Percentiles rank a stretch among this genome's conserved stretches.
These are phyloP conservation scores for Dasyornis broadbenti DNA, from an alignment of 2,113 vertebrate species.

Conservation along the genomic window DNA sequence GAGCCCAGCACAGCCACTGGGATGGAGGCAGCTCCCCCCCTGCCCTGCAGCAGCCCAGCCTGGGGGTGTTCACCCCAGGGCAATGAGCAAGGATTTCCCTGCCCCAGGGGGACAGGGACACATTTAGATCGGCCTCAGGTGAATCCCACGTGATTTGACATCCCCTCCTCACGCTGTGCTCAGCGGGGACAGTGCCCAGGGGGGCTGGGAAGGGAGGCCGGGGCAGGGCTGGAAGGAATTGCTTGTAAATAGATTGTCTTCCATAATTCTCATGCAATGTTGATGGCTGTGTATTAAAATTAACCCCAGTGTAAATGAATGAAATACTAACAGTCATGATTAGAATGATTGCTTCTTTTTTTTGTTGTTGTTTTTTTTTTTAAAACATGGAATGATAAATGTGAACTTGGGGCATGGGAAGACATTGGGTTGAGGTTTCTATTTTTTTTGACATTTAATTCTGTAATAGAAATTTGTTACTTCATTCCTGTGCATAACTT, in stretches of 20 bases:
- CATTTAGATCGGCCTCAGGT: neutral
- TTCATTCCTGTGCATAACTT: slow-evolving; percentile 77
- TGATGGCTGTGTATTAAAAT: slow-evolving; percentile 5
- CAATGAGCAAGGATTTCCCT: neutral
- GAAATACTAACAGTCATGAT: slow-evolving; percentile 35
- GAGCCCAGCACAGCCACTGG: neutral
- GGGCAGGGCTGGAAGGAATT: neutral
- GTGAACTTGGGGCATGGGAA: slow-evolving; percentile 40
- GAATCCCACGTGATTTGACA: accelerated
- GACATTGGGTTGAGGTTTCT: slow-evolving; percentile 51
- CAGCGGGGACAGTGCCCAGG: neutral
- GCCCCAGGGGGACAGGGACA: neutral
- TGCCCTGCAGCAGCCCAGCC: neutral
- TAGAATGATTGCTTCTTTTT: neutral
- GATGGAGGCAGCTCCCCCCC: neutral
- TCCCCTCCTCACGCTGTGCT: neutral
- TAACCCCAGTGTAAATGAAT: slow-evolving; percentile 61
- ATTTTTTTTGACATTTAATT: slow-evolving; percentile 65
- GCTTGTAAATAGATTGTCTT: slow-evolving; percentile 64
- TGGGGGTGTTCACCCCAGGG: accelerated
- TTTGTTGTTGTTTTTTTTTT: neutral
- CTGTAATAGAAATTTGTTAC: slow-evolving; percentile 72
- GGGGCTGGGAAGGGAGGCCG: neutral
- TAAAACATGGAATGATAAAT: slow-evolving; percentile 39
- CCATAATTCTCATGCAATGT: slow-evolving; percentile 41